Conservation (phyloP, 2,888 invertebrate species). For the Euplagia quadripunctaria region DNA sequence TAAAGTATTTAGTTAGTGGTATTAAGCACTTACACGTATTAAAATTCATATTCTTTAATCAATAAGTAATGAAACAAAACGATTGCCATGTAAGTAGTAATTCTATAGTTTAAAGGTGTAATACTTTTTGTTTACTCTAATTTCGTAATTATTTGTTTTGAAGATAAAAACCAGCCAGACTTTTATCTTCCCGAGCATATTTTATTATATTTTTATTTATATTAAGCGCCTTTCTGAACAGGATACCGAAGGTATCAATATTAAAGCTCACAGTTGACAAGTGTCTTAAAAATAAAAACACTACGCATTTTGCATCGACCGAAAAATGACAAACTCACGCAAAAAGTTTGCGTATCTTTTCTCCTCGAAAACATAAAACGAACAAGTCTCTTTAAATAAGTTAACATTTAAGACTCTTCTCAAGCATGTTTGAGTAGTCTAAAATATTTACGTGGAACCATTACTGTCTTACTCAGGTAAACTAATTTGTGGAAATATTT, state of each 20-base stretch:
- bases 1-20: too few species aligned
- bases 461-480: constrained; percentile 4
- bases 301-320: constrained; percentile 6
- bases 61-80: too few species aligned
- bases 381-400: constrained; percentile 13
- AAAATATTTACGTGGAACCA: constrained; percentile 7
- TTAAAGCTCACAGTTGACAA: not conserved
- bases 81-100: too few species aligned
- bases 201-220: too few species aligned
- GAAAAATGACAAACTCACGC: constrained; percentile 4
- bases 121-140: too few species aligned
- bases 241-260: not conserved
- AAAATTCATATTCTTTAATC: too few species aligned
- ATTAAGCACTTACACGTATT: too few species aligned
- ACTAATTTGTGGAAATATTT: constrained; percentile 8
- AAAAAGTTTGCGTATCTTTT: constrained; percentile 12
- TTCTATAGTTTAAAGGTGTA: too few species aligned
- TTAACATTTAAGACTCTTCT: constrained; percentile 9
- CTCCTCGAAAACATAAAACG: constrained; percentile 8
- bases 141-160: too few species aligned
- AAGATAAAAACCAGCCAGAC: too few species aligned
- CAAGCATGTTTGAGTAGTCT: not conserved
- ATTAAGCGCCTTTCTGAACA: too few species aligned
- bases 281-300: constrained; percentile 2
- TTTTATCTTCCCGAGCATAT: too few species aligned